These are phyloP conservation scores for Stratiolaelaps scimitus DNA, from an alignment of 1,140 invertebrate genomes.

Conservation along the genomic window DNA sequence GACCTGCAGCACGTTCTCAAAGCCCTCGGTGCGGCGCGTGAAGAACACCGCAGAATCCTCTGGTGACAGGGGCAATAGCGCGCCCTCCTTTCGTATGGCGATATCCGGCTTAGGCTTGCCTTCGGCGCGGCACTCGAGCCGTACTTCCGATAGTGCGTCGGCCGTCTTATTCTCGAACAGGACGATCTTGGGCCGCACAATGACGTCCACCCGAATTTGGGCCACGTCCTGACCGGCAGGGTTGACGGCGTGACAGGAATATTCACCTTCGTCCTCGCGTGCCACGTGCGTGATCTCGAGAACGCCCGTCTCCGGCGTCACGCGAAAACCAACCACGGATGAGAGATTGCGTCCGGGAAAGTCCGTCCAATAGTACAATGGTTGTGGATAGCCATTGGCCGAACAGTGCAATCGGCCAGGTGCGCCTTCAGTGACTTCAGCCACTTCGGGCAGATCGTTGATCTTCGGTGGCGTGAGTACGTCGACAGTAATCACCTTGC, in stretches of 20 bases:
- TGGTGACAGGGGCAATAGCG: slow-evolving; percentile 21
- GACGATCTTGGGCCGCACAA: slow-evolving; percentile 51
- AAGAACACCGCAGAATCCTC: slow-evolving; percentile 29
- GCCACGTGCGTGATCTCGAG: slow-evolving; percentile 12
- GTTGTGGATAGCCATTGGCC: slow-evolving; percentile 13
- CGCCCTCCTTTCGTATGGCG: slow-evolving; percentile 25
- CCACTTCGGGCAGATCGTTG: slow-evolving; percentile 24
- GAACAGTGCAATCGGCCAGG: slow-evolving; percentile 8
- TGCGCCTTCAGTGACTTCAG: slow-evolving; percentile 20
- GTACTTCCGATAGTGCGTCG: slow-evolving; percentile 32
- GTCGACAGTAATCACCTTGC: slow-evolving; percentile 61
- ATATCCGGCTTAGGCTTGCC: slow-evolving; percentile 32
- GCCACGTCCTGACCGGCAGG: slow-evolving; percentile 36
- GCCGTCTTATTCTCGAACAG: slow-evolving; percentile 42
- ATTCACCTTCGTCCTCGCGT: slow-evolving; percentile 36
- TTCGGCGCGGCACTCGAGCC: slow-evolving; percentile 35
- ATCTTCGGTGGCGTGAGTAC: slow-evolving; percentile 41
- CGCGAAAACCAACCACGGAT: slow-evolving; percentile 5
- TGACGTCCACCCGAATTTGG: slow-evolving; percentile 39
- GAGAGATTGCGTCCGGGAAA: slow-evolving; percentile 17
- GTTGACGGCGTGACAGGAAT: slow-evolving; percentile 40
- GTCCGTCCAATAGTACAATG: slow-evolving; percentile 23
- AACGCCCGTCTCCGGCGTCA: slow-evolving; percentile 12
- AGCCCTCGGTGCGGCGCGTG: slow-evolving; percentile 31
- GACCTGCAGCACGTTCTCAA: slow-evolving; percentile 39